Base-by-base conservation (phyloP, 2,888 invertebrate species). In the Smittia sp. region DNA sequence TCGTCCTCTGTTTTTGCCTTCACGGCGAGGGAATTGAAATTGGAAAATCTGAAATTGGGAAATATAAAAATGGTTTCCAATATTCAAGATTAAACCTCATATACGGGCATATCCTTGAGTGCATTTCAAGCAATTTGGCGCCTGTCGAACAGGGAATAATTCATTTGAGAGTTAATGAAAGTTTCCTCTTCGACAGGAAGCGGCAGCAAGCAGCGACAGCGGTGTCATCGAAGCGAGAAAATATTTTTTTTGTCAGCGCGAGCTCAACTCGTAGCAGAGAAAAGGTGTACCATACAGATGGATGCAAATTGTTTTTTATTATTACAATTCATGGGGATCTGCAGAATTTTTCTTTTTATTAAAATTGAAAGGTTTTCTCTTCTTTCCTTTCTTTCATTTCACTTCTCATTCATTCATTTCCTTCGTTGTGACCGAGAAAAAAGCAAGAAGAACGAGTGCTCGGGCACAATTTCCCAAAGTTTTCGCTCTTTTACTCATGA, bases 101-200 rank as follows among this genome's bases (percentile, higher is more conserved):
- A 46, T 22, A 22, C 2, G 38, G 6, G 6, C 38, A 13, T 58
- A 2, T 46, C 58, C 22, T 58, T 18, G 25, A 70, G 46, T 70
- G 69, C 69, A 70, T 70, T 70, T 54, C 13, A 70, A 70, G 69
- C 69, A 52, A 54, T 70, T 70, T 70, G 69, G 69, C 69, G 69
- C 69, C 69, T 41, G 24, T 15, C 46, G 32, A 70, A 15, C 18
- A 7, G 41, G 38, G 15, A 62, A 62, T 65, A 65, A 65, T 58
- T 58, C 58, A 58, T 58, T 58, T 58, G n/a, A 1, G 1, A 58
- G 58, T 58, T 13, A 58, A 58, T 58, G 18, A 58, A 58, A 20
- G 9, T 58, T 58, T 46, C 46, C 9, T 6, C 9, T 32, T 46
- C 46, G 46, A n/a, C n/a, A n/a, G n/a, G n/a, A n/a, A n/a, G n/a